These are phyloP conservation scores for Drosophila santomea DNA, from an alignment of 1,140 invertebrate species.

Conservation along the genomic window DNA sequence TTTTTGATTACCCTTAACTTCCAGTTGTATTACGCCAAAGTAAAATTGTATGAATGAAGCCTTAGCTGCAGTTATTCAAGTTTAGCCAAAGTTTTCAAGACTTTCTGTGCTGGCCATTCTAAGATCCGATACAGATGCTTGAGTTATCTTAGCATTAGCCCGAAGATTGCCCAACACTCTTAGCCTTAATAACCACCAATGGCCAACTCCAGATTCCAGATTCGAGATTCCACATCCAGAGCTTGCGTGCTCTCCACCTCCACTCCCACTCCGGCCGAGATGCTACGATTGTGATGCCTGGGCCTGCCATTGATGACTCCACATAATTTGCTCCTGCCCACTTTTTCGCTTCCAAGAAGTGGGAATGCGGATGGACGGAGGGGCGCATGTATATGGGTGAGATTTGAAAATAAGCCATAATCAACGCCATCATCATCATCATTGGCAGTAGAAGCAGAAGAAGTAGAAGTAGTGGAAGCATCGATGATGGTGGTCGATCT, in stretches of 20 bases:
- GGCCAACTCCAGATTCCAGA: conserved; percentile 7
- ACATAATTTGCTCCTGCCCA: conserved; percentile 77
- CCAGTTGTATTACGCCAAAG: not conserved
- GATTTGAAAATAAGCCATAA: conserved; percentile 83
- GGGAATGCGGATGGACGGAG: conserved; percentile 51
- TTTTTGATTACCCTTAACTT: not conserved
- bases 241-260: conserved; percentile 54
- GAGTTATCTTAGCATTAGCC: conserved; percentile 21
- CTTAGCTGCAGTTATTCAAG: conserved; percentile 2
- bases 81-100: conserved; percentile 7
- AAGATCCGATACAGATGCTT: conserved; percentile 11
- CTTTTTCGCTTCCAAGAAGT: conserved; percentile 74
- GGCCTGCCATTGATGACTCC: conserved; percentile 79
- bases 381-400: conserved; percentile 35
- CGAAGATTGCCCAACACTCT: conserved; percentile 37
- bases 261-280: conserved; percentile 42
- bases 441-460: conserved; percentile 1
- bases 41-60: conserved; percentile 1
- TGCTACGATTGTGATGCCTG: conserved; percentile 48
- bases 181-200: conserved; percentile 35
- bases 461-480: not conserved
- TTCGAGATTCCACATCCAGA: not conserved
- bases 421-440: conserved; percentile 77
- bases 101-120: conserved; percentile 6
- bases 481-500: conserved; percentile 60